A percentile compares a stretch with the other conserved stretches of the same genome.
Evolutionary conservation across 2,888 invertebrate genomes (phyloP).

Genomic region (Molanna angustata): DNA sequence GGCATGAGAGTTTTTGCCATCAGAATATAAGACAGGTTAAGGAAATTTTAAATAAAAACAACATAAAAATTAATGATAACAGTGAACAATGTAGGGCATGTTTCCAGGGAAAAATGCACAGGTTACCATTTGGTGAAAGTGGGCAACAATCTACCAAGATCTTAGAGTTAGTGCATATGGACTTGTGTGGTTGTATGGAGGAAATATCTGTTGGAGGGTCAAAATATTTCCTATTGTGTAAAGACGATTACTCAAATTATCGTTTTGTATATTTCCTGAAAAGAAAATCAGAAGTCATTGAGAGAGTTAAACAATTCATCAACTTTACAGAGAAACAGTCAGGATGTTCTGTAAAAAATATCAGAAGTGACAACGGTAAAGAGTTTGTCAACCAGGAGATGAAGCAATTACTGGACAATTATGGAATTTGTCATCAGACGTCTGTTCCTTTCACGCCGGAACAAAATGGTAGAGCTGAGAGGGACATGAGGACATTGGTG

Average conservation of each 20-base stretch:
- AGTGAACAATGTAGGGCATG: too few species aligned
- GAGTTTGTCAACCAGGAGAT: background rate
- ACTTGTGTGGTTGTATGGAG: constrained; percentile 2
- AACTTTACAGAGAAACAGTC: background rate
- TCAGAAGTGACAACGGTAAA: background rate
- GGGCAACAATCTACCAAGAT: background rate
- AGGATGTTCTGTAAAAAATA: background rate
- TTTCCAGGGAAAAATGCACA: background rate
- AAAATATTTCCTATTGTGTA: background rate
- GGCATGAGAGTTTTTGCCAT: too few species aligned
- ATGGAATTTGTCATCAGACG: background rate
- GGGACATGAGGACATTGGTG: background rate
- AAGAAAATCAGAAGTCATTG: background rate
- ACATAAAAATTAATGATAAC: too few species aligned
- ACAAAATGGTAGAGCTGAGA: constrained; percentile 1
- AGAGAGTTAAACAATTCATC: background rate
- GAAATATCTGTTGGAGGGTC: background rate
- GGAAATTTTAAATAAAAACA: too few species aligned
- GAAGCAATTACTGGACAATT: background rate
- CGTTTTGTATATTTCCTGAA: constrained; percentile 1
- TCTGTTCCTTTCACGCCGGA: background rate
- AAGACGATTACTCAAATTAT: background rate
- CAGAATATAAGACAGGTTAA: too few species aligned
- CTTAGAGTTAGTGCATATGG: background rate
- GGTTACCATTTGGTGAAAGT: background rate